Conservation (phyloP, 2,888 invertebrate genomes). For the Caenorhabditis sp. region DNA sequence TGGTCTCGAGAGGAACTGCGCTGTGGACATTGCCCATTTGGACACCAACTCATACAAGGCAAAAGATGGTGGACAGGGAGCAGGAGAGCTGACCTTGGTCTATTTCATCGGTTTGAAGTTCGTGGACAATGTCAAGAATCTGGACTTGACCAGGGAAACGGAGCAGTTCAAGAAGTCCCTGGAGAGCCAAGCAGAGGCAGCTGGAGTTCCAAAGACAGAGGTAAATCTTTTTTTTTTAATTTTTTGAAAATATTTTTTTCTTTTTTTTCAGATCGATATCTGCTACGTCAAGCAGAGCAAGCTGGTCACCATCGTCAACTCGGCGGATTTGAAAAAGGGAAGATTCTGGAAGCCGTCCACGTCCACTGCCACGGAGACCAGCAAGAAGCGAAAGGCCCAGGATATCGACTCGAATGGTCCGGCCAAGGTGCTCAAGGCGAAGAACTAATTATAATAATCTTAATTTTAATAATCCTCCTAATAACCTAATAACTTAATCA, state of each 20-base stretch:
- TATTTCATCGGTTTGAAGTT: slow-evolving; percentile 99
- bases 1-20: slow-evolving; percentile 92
- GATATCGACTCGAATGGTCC: no score
- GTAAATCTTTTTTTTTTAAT: slow-evolving; percentile 15
- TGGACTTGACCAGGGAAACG: slow-evolving; percentile 95
- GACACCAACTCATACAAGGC: slow-evolving; percentile 88
- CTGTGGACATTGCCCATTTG: slow-evolving; percentile 94
- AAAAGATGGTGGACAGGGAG: slow-evolving; percentile 67
- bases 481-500: no score
- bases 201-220: slow-evolving; percentile 33
- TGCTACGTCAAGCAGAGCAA: slow-evolving; percentile 71
- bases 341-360: slow-evolving; percentile 49
- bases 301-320: slow-evolving; percentile 65
- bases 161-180: slow-evolving; percentile 34
- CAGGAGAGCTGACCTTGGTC: slow-evolving; percentile 86
- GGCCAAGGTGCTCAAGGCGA: no score
- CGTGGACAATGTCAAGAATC: slow-evolving; percentile 89
- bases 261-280: slow-evolving; percentile 63
- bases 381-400: no score
- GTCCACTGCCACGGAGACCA: no score
- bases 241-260: neutral
- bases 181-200: slow-evolving; percentile 56
- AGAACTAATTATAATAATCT: no score
- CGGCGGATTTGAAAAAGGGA: slow-evolving; percentile 47
- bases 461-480: no score